These are phyloP conservation scores for Dunckerocampus dactyliophorus DNA, from an alignment of 2,113 vertebrate genomes.

Conservation along the genomic window DNA sequence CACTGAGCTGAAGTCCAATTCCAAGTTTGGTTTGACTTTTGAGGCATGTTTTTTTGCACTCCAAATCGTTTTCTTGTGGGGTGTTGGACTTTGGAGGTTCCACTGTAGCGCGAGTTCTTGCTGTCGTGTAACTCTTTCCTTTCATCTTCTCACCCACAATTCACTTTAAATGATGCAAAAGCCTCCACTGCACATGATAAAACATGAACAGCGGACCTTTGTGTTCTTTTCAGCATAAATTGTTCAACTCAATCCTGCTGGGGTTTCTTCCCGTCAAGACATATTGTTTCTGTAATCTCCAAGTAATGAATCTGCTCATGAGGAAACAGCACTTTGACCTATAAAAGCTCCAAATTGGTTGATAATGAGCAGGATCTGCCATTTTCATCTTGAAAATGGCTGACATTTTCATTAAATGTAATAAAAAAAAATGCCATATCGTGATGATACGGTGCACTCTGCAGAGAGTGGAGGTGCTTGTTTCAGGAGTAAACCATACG, in stretches of 20 bases:
- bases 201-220: slow-evolving; percentile 13
- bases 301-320: slow-evolving; percentile 12
- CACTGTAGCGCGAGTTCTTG: too few species aligned
- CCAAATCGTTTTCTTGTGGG: too few species aligned
- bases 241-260: slow-evolving; percentile 5
- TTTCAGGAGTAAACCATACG: slow-evolving; percentile 27
- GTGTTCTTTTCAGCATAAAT: slow-evolving; percentile 6
- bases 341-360: slow-evolving; percentile 21
- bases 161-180: slow-evolving; percentile 8
- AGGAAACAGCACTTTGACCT: slow-evolving; percentile 14
- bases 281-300: slow-evolving; percentile 3
- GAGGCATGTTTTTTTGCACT: too few species aligned
- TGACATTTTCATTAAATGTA: slow-evolving; percentile 10
- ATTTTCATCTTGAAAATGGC: slow-evolving; percentile 20
- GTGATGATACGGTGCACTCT: slow-evolving; percentile 27
- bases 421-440: slow-evolving; percentile 11
- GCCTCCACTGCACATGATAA: slow-evolving; percentile 15
- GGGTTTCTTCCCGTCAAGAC: slow-evolving; percentile 18
- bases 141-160: slow-evolving; percentile 25
- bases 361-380: slow-evolving; percentile 19
- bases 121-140: slow-evolving; percentile 7
- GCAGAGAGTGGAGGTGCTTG: slow-evolving; percentile 15
- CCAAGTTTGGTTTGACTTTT: too few species aligned
- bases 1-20: too few species aligned
- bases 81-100: too few species aligned